Base-by-base conservation (phyloP, 2,113 vertebrate genomes). In the Thinocorus orbignyianus region DNA sequence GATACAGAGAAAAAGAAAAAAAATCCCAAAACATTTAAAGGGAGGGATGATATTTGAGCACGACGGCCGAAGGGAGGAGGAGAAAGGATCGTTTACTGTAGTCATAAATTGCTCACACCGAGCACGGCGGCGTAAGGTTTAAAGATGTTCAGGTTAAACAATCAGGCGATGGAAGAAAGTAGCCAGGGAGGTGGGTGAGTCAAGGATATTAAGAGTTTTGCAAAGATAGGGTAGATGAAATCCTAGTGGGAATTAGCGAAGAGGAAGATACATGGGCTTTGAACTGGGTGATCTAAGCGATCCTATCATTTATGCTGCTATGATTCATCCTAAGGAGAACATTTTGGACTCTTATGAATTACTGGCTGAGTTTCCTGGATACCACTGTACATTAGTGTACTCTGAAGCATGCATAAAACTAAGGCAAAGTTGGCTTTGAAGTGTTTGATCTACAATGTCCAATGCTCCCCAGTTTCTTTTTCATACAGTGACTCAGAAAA, bases 331-430 rank as follows among this genome's bases (percentile, higher is more conserved):
- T 65, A 69, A 91, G 44, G 58, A 97, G 96, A 96, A 92, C 89
- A 88, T 95, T 97, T 94, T 97, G 97, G 95, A 97, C 92, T 51
- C 60, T 24, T 68, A 88, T 92, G 94, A 96, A 93, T 95, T 92
- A 96, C 69, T 97, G 97, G 97, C 97, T 73, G 22, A 41, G 31
- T 92, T 96, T 97, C 80, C 93, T 98, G 97, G 97, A 97, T 58
- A 41, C 86, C 76, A 81, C 79, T 49, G 81, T 89, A 72, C 70
- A 95, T 94, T 95, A 95, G 84, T 96, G 91, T 95, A 93, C 96
- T 88, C 90, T 69, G n/a, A 95, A 93, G 91, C 72, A 94, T 83
- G 81, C 65, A 86, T 76, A 92, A 89, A 95, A 94, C 86, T 89
- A 84, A 95, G 95, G 86, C 87, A 95, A 70, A 68, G n/a, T 96